Percentiles rank a stretch among this genome's conserved stretches.
Evolutionary conservation across 1,140 invertebrate genomes (phyloP).

Genomic region (Diorhabda sublineata): DNA sequence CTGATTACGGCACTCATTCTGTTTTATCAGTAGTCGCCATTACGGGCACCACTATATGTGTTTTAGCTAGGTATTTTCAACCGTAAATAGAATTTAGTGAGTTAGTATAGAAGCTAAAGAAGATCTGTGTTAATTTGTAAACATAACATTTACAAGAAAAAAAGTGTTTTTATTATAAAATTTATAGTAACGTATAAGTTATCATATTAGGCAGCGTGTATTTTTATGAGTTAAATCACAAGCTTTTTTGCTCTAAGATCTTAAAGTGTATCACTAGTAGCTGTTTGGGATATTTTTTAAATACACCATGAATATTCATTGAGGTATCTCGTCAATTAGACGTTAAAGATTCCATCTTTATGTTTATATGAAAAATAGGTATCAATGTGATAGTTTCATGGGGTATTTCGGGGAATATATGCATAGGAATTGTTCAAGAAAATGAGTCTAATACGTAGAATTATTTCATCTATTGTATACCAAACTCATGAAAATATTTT

Average conservation of each 20-base stretch:
- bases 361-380: no score
- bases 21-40: neutral
- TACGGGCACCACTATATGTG: conserved; percentile 16
- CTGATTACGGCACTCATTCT: conserved; percentile 7
- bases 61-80: conserved; percentile 26
- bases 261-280: neutral
- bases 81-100: conserved; percentile 1
- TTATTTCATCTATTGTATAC: no score
- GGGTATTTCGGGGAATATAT: no score
- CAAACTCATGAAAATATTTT: no score
- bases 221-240: neutral
- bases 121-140: neutral
- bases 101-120: neutral
- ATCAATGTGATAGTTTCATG: no score
- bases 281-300: no score
- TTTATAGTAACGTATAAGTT: neutral
- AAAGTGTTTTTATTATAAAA: neutral
- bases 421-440: no score
- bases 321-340: no score
- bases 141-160: no score
- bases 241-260: neutral
- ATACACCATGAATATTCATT: no score
- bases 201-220: neutral
- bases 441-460: no score
- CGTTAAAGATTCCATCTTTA: no score